Percentiles rank a stretch among this genome's conserved stretches.
Evolutionary conservation across 2,113 vertebrate genomes (phyloP).

Genomic region (Tetrao urogallus): DNA sequence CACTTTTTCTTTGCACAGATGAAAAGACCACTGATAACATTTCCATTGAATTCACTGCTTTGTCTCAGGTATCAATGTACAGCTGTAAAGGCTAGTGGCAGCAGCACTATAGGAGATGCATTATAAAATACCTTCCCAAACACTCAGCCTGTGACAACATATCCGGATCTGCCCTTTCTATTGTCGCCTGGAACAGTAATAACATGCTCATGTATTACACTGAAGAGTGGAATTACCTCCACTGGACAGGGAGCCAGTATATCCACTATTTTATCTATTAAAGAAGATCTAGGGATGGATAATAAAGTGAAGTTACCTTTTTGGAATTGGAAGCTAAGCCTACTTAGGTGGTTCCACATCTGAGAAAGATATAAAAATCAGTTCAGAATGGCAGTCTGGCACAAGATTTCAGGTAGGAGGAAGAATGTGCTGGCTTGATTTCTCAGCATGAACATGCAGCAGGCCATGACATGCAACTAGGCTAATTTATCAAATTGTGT

Average conservation of each 20-base stretch:
- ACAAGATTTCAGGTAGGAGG: background rate
- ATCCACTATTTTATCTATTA: background rate
- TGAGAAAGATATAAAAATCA: background rate
- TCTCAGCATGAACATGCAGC: background rate
- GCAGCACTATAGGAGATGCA: background rate
- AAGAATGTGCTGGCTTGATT: background rate
- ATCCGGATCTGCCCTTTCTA: background rate
- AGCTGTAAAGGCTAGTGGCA: background rate
- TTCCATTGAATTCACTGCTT: background rate
- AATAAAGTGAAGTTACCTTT: background rate
- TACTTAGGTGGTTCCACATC: background rate
- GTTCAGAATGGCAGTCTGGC: background rate
- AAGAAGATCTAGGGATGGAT: background rate
- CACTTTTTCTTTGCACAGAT: background rate
- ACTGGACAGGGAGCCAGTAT: background rate
- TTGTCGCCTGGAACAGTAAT: background rate
- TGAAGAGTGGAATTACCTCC: background rate
- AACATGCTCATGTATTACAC: background rate
- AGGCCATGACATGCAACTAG: background rate
- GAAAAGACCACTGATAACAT: background rate
- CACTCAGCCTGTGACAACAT: background rate
- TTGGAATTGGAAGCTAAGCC: background rate
- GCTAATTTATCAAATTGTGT: accelerated
- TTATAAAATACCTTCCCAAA: background rate
- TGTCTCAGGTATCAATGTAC: background rate